Percentiles rank a stretch among this genome's conserved stretches.
Evolutionary conservation across 2,888 invertebrate genomes (phyloP).

Genomic region (Habrosyne pyritoides): DNA sequence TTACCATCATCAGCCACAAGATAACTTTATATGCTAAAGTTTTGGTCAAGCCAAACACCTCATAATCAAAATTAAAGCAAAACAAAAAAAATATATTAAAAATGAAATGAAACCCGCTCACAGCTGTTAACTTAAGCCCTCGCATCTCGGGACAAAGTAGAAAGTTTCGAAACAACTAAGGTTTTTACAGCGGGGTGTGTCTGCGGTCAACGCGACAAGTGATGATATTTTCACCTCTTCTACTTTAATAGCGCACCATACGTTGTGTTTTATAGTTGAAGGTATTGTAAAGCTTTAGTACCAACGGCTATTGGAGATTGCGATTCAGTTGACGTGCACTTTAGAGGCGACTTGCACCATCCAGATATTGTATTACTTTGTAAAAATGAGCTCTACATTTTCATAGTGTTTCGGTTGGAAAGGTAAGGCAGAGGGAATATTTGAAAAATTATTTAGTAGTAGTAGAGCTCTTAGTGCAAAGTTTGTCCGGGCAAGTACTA

Average conservation of each 20-base stretch:
- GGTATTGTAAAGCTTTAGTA: not conserved
- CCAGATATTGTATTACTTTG: constrained; percentile 16
- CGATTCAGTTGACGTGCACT: not conserved
- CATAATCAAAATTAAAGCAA: no score
- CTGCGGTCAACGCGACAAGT: constrained; percentile 40
- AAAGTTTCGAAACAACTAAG: constrained; percentile 53
- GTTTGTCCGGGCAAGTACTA: no score
- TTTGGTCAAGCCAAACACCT: no score
- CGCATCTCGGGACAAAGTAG: constrained; percentile 46
- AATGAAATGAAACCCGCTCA: not conserved
- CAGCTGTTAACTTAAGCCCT: constrained; percentile 23
- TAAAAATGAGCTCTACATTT: no score
- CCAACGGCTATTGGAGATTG: not conserved
- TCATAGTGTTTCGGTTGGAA: no score
- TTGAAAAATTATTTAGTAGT: no score
- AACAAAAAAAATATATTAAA: no score
- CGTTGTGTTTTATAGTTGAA: not conserved
- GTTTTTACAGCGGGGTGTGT: constrained; percentile 60
- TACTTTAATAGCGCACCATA: constrained; percentile 25
- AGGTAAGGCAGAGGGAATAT: no score
- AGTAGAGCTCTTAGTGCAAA: no score
- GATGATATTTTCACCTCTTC: constrained; percentile 46
- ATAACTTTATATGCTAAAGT: no score
- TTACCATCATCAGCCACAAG: no score
- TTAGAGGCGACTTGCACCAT: constrained; percentile 1